Evolutionary conservation across 2,888 invertebrate genomes (phyloP).

Genomic region (Monochamus alternatus): DNA sequence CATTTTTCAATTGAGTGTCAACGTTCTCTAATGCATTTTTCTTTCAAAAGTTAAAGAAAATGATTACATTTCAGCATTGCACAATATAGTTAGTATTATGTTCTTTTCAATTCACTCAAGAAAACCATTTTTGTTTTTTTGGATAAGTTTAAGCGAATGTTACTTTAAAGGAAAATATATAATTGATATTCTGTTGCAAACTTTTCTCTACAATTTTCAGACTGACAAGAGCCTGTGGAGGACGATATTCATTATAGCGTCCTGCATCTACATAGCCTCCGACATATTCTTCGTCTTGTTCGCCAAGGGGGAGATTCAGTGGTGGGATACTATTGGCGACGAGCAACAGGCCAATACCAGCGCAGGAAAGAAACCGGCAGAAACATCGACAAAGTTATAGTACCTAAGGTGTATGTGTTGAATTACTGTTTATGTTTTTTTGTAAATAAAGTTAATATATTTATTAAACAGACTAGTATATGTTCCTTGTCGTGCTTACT

Average conservation of each 20-base stretch:
- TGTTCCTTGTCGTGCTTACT: too few species aligned
- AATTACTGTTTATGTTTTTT: background rate
- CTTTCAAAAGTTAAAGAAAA: too few species aligned
- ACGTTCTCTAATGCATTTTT: too few species aligned
- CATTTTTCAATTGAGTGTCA: too few species aligned
- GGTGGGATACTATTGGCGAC: slow-evolving; percentile 56
- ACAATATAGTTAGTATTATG: too few species aligned
- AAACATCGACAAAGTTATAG: background rate
- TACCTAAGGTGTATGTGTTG: background rate
- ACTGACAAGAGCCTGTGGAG: slow-evolving; percentile 80
- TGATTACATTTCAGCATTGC: too few species aligned
- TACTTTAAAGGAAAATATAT: too few species aligned
- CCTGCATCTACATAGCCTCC: slow-evolving; percentile 80
- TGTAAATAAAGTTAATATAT: background rate
- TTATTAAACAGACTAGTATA: background rate
- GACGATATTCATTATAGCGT: slow-evolving; percentile 82
- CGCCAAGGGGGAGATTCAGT: slow-evolving; percentile 78
- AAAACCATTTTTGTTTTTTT: too few species aligned
- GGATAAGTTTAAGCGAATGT: too few species aligned
- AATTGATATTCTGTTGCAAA: too few species aligned
- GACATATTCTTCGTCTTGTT: slow-evolving; percentile 81
- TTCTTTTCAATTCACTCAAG: too few species aligned
- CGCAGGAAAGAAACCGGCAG: background rate
- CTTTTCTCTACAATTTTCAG: slow-evolving; percentile 69
- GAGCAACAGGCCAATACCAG: background rate